Percentiles rank a stretch among this genome's conserved stretches.
Conservation (phyloP, 2,888 invertebrate species). For the Auanema freiburgensis region DNA sequence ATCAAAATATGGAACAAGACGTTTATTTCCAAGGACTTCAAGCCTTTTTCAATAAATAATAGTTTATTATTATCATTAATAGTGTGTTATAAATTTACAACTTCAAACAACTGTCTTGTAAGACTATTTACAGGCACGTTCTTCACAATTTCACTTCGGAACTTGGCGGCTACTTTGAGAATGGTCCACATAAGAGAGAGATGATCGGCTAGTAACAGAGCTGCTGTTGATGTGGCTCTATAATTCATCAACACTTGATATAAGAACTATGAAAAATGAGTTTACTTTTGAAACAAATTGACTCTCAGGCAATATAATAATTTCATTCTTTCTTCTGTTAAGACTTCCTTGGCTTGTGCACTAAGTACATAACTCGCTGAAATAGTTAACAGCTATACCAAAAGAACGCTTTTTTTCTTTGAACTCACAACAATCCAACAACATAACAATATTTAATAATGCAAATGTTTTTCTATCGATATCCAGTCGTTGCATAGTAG, state of each 20-base stretch:
- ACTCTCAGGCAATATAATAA: conserved; percentile 8
- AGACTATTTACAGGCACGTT: background rate
- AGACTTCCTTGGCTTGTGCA: conserved; percentile 11
- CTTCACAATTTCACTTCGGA: conserved; percentile 6
- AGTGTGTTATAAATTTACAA: background rate
- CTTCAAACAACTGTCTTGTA: conserved; percentile 10
- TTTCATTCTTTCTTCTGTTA: conserved; percentile 14
- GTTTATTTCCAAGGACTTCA: too few relatives aligned
- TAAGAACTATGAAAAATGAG: background rate
- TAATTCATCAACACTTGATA: background rate
- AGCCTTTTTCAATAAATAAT: too few relatives aligned
- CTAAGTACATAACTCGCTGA: conserved; percentile 13
- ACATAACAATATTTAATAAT: conserved; percentile 15
- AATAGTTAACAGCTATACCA: conserved; percentile 1
- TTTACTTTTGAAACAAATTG: conserved; percentile 19
- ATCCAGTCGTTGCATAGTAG: conserved; percentile 9
- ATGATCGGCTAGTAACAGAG: conserved; percentile 19
- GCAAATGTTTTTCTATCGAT: conserved; percentile 16
- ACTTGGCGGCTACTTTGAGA: conserved; percentile 9
- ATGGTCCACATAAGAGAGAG: conserved; percentile 20
- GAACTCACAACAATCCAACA: conserved; percentile 18
- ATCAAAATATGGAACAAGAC: too few relatives aligned
- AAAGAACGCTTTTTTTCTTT: background rate
- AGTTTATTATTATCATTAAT: too few relatives aligned
- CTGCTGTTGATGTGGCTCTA: conserved; percentile 11